phyloP scores from a whole-genome alignment of 1,140 invertebrate species.

The Cydia amplana region DNA sequence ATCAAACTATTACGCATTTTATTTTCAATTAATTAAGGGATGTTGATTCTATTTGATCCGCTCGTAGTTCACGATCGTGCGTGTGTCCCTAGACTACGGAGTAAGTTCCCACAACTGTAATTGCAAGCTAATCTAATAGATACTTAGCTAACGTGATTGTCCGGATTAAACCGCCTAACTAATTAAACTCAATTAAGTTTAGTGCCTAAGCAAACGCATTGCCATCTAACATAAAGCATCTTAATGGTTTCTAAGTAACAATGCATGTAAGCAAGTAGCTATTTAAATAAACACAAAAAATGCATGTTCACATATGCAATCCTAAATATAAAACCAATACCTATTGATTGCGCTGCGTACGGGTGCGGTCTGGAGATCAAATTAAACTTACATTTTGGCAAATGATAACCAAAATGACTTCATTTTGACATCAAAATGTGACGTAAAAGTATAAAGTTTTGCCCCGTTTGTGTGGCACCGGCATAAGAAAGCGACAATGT shows the following conservation, averaged over 20 bases:
- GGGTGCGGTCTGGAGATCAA: no score
- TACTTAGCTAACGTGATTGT: slow-evolving; percentile 19
- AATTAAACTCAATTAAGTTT: slow-evolving; percentile 20
- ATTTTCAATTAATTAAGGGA: slow-evolving; percentile 3
- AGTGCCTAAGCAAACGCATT: slow-evolving; percentile 2
- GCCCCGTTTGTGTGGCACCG: no score
- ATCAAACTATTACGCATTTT: not conserved
- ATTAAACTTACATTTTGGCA: no score
- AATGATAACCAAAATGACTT: no score
- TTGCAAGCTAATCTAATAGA: slow-evolving; percentile 22
- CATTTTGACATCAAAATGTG: no score
- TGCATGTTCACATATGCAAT: no score
- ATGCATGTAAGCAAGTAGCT: not conserved
- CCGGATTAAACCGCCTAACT: slow-evolving; percentile 22
- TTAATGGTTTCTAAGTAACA: not conserved
- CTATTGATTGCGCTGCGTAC: no score
- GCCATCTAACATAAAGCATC: not conserved
- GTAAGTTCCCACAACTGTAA: slow-evolving; percentile 6
- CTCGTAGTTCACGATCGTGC: not conserved
- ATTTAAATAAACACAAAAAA: not conserved
- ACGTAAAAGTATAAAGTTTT: no score
- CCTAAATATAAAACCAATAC: no score
- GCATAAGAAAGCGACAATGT: no score
- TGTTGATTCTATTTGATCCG: not conserved
- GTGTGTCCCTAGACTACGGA: not conserved